Evolutionary conservation across 2,797 vertebrate genomes (phyloP), one percentile per base, ranked within the genome.

Genomic region (Naso thynnoides): DNA sequence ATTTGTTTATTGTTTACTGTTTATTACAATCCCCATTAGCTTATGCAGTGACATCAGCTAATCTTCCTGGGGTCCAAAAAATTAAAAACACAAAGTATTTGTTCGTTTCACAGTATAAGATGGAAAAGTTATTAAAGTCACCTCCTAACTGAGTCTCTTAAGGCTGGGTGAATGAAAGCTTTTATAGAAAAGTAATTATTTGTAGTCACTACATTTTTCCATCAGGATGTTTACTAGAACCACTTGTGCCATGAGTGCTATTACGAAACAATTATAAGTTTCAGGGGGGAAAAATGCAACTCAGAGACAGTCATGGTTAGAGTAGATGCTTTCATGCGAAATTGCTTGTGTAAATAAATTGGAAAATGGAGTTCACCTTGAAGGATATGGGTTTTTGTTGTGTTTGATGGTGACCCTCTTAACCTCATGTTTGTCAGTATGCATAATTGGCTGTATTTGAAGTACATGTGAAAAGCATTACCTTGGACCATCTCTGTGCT

Each of bases 291-390:
- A 18, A 42, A 23, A 56, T 38, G 5, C 27, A 6, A 21, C 11
- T 13, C 16, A 14, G 9, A 36, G 24, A 13, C 21, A 2, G 5
- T 9, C 3, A 0, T 27, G 21, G 45, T 45, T 31, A 16, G 9
- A 23, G 3, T 5, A 21, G 0, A 2, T 48, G 23, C 50, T 49
- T 52, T 31, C 16, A 58, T 19, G 19, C 13, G 3, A 8, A 23
- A 8, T 27, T 47, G 9, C 1, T 3, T 4, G 9, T 49, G 2
- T 19, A 14, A 45, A 64, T 54, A 18, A 26, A 56, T 42, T 9
- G 8, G 19, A 39, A 41, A 33, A 54, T 49, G 15, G 45, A 67
- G 19, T 39, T n/a, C 0, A 42, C 59, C 24, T 73, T 69, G 49
- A 57, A 31, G 16, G 7, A 33, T 67, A 47, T 47, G 27, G 27